Base-by-base conservation (phyloP, 2,797 vertebrate species). In the Melanotaenia maccullochi region DNA sequence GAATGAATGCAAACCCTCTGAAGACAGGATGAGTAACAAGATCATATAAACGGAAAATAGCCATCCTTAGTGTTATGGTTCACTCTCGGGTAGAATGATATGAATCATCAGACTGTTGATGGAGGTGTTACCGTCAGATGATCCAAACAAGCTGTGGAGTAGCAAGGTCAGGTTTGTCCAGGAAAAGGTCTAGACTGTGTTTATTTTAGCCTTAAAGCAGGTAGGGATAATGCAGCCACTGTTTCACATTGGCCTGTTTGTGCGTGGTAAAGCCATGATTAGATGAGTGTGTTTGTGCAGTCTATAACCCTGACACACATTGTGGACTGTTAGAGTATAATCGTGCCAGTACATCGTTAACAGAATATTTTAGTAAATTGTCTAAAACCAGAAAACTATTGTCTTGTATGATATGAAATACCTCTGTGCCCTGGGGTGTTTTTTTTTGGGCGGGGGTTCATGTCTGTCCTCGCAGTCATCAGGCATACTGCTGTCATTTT, bases 131-230 rank as follows among this genome's bases (percentile, higher is more conserved):
- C 36, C 24, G 44, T 74, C 70, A 61, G 52, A 44, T 20, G 68
- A 35, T 33, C 36, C 14, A 61, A 4, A 14, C 28, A 25, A 20
- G 24, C 56, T 40, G 68, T 16, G 30, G 47, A 52, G 63, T 44
- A 84, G 75, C 38, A 64, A 71, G 59, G 76, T 82, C 75, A 75
- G 12, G 61, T 84, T 84, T 69, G 52, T 77, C 14, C 61, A 77
- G 79, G 70, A 81, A 91, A 75, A 79, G 1, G 69, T 89, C 85
- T 76, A 81, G 81, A 89, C 81, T 55, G 49, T 63, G 75, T 79
- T 83, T 87, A 62, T 79, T 90, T 84, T 81, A 55, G 33, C 64
- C 65, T 33, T 72, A 72, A 85, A 81, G 75, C 57, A 78, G 64
- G 52, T 61, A 33, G 16, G 44, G 65, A 79, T 63, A 86, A 85